Conservation (phyloP, 2,113 vertebrate genomes). For the Cebidichthys violaceus region DNA sequence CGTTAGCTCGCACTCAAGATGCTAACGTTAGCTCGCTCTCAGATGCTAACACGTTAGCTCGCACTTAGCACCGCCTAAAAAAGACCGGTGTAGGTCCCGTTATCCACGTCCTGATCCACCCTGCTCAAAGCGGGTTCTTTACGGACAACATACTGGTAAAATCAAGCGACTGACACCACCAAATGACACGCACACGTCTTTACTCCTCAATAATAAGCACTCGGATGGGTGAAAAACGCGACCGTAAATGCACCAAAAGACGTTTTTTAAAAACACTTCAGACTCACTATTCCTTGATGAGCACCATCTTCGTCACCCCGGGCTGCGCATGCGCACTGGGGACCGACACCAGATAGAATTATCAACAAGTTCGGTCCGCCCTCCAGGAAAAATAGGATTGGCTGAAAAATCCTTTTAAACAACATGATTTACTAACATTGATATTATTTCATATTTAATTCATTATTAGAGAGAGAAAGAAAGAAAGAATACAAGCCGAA, state of each 20-base stretch:
- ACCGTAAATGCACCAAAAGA: constrained; percentile 20
- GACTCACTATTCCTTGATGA: constrained; percentile 96
- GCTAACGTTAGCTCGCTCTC: constrained; percentile 59
- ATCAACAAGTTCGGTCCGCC: constrained; percentile 71
- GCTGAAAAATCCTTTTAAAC: constrained; percentile 16
- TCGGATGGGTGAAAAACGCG: background rate
- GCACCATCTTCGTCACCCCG: constrained; percentile 90
- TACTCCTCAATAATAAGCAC: background rate
- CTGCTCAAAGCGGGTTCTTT: constrained; percentile 44
- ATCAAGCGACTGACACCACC: background rate
- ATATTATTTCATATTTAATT: background rate
- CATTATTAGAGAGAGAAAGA: background rate
- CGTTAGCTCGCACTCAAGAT: constrained; percentile 21
- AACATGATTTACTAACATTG: background rate
- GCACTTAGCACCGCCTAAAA: constrained; percentile 71
- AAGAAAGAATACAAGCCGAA: background rate
- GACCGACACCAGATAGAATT: constrained; percentile 49
- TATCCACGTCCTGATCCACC: constrained; percentile 71
- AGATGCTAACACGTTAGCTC: too few species aligned
- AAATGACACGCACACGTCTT: background rate
- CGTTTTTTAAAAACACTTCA: constrained; percentile 60
- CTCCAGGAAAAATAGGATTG: constrained; percentile 66
- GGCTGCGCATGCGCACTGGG: constrained; percentile 81
- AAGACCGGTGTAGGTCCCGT: constrained; percentile 75
- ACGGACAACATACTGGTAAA: fast-evolving